Base-by-base conservation (phyloP, 2,888 invertebrate species). In the Linnaemya vulpina region DNA sequence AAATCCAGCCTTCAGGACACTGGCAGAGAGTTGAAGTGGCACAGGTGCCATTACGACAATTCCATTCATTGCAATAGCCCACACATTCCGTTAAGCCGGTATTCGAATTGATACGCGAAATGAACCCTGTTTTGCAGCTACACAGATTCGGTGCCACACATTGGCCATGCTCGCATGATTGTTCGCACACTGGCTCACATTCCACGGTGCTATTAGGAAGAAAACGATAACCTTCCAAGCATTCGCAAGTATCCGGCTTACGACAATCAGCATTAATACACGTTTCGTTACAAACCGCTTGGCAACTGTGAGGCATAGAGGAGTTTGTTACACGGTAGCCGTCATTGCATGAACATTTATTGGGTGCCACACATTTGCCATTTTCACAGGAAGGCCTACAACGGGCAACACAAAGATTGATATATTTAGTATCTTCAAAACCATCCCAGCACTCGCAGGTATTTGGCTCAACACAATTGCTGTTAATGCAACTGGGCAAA, bases 241-340 rank as follows among this genome's bases (percentile, higher is more conserved):
- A 95, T n/a, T 91, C 89, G 84, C 94, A 94, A 0, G 93, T 91
- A 80, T 94, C 93, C 0, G 95, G 94, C 0, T 93, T 93, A 5
- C 93, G 92, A 88, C 95, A 95, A 55, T 93, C 89, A 49, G 91
- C 89, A 85, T 92, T 92, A 30, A 92, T 89, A 81, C 91, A 92
- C 5, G 86, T 88, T 17, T 89, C 83, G n/a, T 86, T 79, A 68
- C 91, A 92, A 25, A 88, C 83, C 0, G 91, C 86, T 9, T 87
- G 87, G 38, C 91, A 91, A 11, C 87, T 76, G 58, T 91, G 88
- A 0, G 92, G 91, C 1, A 85, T 86, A 3, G 90, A 90, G 1
- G 88, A 7, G 53, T 91, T 91, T 25, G 84, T 84, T 4, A 88
- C 88, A 11, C 51, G 51, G 87, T 92, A 92, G 0, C 93, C 93